Evolutionary conservation across 2,888 invertebrate species (phyloP), one percentile per base, ranked within the genome.

Genomic region (Melanotus villosus): DNA sequence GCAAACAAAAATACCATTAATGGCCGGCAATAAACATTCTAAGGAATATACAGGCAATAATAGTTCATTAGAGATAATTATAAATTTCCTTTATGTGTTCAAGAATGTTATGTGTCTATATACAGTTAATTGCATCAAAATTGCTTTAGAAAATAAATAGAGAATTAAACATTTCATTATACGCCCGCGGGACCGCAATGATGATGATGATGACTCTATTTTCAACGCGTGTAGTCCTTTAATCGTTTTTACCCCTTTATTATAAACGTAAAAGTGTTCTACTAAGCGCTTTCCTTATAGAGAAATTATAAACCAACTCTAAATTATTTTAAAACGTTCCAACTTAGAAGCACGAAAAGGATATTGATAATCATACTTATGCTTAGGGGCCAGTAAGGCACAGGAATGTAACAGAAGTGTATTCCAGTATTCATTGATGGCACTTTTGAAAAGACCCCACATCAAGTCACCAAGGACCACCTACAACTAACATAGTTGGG

Each of bases 371-470:
- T 45, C 43, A 56, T 10, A 9, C 14, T 1, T 7, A 45, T 9
- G 4, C 30, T 50, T 57, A 38, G 36, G 41, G 30, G 19, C 18
- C 30, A 23, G 58, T 41, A 59, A 65, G 30, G 50, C 52, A 38
- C 50, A 50, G 26, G 30, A 19, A 34, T 47, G 38, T 34, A 34
- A 36, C 50, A 68, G 54, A 64, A 34, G 50, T 59, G 23, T 58
- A 59, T 68, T 68, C 64, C 58, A 36, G 36, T 68, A 64, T 65
- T 64, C 64, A 50, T 43, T 62, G 71, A 71, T 68, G 68, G 68
- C 59, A 71, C 71, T 72, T 72, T 64, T 58, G 59, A 66, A 62
- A 58, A 60, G 72, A 72, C 72, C 72, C 45, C 72, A 72, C 72
- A 72, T 72, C 56, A 68, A 72, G 72, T 67, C 36, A 65, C 52